Conservation (phyloP, 2,888 invertebrate species). For the Muscina levida region DNA sequence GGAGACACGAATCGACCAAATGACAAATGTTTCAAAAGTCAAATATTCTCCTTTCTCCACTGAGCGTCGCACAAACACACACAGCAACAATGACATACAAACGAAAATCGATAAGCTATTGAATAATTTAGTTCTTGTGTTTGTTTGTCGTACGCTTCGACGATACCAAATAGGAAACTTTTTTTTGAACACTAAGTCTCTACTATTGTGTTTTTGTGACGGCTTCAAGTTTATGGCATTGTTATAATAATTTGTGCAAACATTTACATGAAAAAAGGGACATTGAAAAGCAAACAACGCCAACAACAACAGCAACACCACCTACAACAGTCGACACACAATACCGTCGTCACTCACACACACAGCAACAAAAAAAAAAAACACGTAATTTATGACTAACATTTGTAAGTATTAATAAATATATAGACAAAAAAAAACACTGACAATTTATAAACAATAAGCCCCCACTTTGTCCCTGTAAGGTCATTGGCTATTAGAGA, state of each 20-base stretch:
- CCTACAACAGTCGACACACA: too few relatives aligned
- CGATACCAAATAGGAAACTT: conserved; percentile 10
- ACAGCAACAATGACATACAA: conserved; percentile 1
- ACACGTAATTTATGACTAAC: conserved; percentile 37
- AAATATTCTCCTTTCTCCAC: conserved; percentile 17
- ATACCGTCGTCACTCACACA: too few relatives aligned
- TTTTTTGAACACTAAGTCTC: too few relatives aligned
- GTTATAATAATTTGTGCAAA: conserved; percentile 23
- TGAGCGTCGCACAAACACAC: neutral
- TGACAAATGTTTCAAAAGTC: conserved; percentile 50
- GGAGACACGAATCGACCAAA: conserved; percentile 9
- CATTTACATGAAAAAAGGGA: conserved; percentile 3
- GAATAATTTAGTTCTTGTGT: conserved; percentile 49
- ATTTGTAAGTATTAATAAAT: conserved; percentile 54
- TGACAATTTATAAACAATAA: conserved; percentile 49
- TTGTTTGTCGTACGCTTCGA: too few relatives aligned
- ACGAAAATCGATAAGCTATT: conserved; percentile 53
- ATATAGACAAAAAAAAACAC: conserved; percentile 13
- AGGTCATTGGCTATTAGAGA: conserved; percentile 49
- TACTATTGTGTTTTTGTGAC: conserved; percentile 18
- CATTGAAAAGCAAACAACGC: too few relatives aligned
- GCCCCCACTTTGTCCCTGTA: conserved; percentile 1
- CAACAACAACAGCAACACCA: too few relatives aligned
- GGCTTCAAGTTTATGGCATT: conserved; percentile 3
- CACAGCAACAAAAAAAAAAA: conserved; percentile 3